Base-by-base conservation (phyloP, 2,888 invertebrate genomes). In the Cantharis rustica region DNA sequence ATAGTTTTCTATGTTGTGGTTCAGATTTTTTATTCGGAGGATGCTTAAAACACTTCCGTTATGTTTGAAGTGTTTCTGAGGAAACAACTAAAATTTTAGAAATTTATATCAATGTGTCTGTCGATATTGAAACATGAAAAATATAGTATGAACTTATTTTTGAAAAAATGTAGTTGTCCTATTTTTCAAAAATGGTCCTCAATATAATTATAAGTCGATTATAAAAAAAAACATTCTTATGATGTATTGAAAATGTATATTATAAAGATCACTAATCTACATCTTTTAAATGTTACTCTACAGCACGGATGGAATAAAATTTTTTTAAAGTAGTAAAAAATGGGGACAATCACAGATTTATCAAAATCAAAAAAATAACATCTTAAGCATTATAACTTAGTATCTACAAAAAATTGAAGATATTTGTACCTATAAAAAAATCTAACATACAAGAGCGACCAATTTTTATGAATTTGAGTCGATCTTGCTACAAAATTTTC, bases 311-410 rank as follows among this genome's bases (percentile, higher is more conserved):
- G 75, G 75, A 75, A 75, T 75, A 72, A 72, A 75, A 61, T 62
- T 16, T 31, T 72, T n/a, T 75, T 63, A 69, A 62, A 75, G 72
- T 75, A 69, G 69, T 75, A 75, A 72, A 69, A 47, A 47, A 47
- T 47, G 47, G 69, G 64, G 64, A 75, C 68, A 75, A 75, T 75
- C 75, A 75, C 75, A 75, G 75, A 69, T 75, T 72, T 68, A 75
- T 71, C 20, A 66, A 75, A 71, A 68, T 75, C 61, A 62, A 68
- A 71, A 71, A 75, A 71, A 61, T 17, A 61, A 66, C 64, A 73
- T 26, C n/a, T 69, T 61, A 16, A 71, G 13, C 15, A 26, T 68
- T 61, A 27, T 1, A 10, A 61, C 61, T 31, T 62, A 74, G 9
- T 27, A 73, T 11, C 68, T 61, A 73, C n/a, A 73, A 10, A 61